phyloP scores from a whole-genome alignment of 2,797 vertebrate species.

The Benthosema pterotum region DNA sequence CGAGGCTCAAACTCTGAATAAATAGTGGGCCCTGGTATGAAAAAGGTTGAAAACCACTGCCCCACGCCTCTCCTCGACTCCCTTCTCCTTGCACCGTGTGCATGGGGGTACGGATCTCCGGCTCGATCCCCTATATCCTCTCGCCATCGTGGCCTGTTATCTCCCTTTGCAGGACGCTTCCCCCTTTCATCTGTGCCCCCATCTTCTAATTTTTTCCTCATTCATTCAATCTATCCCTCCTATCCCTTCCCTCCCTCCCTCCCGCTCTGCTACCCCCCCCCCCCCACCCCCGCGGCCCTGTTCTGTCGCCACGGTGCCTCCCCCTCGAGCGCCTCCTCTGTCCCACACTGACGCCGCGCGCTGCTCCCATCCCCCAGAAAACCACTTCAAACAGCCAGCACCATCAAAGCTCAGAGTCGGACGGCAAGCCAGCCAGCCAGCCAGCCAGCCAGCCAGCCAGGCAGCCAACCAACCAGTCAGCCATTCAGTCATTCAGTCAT shows the following conservation, averaged over 20 bases:
- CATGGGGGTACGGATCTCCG: too few species aligned
- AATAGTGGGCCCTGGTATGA: too few species aligned
- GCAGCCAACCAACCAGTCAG: slow-evolving; percentile 68
- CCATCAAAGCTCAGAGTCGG: slow-evolving; percentile 80
- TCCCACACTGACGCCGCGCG: slow-evolving; percentile 84
- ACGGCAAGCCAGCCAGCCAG: slow-evolving; percentile 75
- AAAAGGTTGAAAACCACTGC: too few species aligned
- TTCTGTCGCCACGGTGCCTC: slow-evolving; percentile 60
- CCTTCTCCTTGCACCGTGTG: background rate
- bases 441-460: slow-evolving; percentile 72
- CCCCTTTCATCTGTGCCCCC: background rate
- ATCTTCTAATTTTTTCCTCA: background rate
- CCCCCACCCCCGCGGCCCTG: slow-evolving; percentile 46
- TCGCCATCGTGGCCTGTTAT: slow-evolving; percentile 7
- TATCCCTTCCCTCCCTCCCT: slow-evolving; percentile 32
- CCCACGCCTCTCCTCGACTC: background rate
- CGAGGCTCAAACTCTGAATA: too few species aligned
- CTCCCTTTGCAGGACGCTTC: background rate
- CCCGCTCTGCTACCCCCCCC: slow-evolving; percentile 36
- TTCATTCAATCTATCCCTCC: slow-evolving; percentile 1
- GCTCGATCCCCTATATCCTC: slow-evolving; percentile 19
- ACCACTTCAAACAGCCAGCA: slow-evolving; percentile 85
- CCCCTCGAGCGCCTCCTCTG: slow-evolving; percentile 65
- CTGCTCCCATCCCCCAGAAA: slow-evolving; percentile 82
- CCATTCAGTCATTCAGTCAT: slow-evolving; percentile 72